phyloP scores from a whole-genome alignment of 2,888 invertebrate genomes.

The Ophion costatus region DNA sequence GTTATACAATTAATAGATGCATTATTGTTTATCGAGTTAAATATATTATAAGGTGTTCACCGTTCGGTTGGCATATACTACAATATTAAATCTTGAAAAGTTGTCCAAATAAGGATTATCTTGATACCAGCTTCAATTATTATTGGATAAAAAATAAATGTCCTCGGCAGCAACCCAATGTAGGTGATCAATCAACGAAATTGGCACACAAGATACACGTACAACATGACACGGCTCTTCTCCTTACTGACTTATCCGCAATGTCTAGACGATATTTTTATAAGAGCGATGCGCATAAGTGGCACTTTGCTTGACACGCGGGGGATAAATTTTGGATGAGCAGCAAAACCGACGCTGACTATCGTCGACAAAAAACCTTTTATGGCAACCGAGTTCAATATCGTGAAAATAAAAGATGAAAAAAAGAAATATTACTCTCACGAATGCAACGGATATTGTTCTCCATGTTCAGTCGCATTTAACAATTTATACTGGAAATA shows the following conservation, averaged over 20 bases:
- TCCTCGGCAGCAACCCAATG: background rate
- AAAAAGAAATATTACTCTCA: background rate
- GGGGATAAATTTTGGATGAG: background rate
- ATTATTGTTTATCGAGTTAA: background rate
- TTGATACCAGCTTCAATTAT: background rate
- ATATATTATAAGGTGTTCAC: background rate
- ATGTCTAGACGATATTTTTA: background rate
- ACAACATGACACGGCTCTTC: background rate
- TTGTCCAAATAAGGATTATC: too few relatives aligned
- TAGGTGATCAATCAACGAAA: background rate
- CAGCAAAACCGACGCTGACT: background rate
- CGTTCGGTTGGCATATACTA: too few relatives aligned
- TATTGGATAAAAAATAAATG: background rate
- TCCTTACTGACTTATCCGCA: background rate
- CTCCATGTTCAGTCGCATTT: background rate
- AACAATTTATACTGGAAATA: background rate
- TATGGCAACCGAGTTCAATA: background rate
- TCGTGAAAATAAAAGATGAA: background rate
- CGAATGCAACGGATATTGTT: background rate
- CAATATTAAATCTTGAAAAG: too few relatives aligned
- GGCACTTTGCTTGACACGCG: background rate
- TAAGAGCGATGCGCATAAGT: background rate
- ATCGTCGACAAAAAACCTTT: background rate
- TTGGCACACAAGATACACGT: background rate
- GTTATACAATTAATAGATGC: too few relatives aligned